Percentiles rank a stretch among this genome's conserved stretches.
Conservation (phyloP, 2,113 vertebrate species). For the Alectura lathami region DNA sequence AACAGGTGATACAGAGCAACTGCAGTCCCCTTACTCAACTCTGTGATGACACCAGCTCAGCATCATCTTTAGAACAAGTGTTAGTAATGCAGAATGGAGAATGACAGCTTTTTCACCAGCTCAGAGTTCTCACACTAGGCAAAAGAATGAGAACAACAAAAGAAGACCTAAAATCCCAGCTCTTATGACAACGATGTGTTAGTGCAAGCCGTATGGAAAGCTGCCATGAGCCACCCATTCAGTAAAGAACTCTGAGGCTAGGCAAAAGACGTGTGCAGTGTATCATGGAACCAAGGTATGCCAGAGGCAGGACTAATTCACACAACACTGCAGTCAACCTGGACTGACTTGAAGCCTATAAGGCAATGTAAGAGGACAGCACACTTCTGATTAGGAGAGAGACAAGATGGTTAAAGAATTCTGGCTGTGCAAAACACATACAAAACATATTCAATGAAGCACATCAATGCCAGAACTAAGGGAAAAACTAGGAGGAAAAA, state of each 20-base stretch:
- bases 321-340: background rate
- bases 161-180: background rate
- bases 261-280: background rate
- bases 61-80: background rate
- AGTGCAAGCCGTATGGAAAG: background rate
- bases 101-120: background rate
- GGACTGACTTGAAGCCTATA: background rate
- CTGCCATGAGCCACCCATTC: background rate
- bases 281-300: background rate
- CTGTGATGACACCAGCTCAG: background rate
- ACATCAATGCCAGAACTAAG: no score
- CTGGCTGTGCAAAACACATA: background rate
- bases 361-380: background rate
- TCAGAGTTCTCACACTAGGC: background rate
- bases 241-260: background rate
- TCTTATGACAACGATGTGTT: background rate
- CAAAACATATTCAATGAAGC: background rate
- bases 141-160: background rate
- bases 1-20: background rate
- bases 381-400: background rate
- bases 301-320: background rate
- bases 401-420: background rate
- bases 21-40: background rate
- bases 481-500: fast-evolving
- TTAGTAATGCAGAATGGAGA: fast-evolving